Conservation (phyloP, 1,140 invertebrate genomes). For the Leptinotarsa defecta region DNA sequence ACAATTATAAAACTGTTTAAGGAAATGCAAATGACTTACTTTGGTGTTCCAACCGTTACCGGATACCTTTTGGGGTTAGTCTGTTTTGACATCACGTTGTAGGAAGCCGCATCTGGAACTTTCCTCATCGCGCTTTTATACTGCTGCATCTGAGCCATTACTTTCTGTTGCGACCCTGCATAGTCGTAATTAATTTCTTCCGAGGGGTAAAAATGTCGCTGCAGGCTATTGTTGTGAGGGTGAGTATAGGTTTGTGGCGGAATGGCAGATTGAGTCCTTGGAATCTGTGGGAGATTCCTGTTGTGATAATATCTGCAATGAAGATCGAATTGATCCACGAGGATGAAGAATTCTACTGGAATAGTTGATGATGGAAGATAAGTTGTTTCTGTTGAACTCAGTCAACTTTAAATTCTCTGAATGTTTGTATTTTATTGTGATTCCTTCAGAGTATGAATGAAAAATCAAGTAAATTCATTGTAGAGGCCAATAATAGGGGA, state of each 20-base stretch:
- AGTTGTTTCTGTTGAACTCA: no score
- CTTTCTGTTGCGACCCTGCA: conserved; percentile 24
- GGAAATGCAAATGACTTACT: conserved; percentile 26
- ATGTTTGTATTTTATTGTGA: no score
- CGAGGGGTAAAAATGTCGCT: background rate
- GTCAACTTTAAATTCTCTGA: no score
- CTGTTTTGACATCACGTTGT: background rate
- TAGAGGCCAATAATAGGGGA: no score
- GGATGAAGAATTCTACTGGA: no score
- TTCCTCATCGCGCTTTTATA: no score
- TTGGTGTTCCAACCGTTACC: conserved; percentile 41
- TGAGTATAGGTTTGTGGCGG: background rate
- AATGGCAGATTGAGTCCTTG: background rate
- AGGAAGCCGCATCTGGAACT: no score
- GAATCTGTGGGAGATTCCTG: background rate
- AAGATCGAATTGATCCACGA: background rate
- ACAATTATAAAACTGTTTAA: no score
- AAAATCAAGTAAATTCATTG: no score
- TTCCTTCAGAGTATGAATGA: no score
- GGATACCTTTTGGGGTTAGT: conserved; percentile 34
- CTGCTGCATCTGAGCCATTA: background rate
- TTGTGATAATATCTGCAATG: background rate
- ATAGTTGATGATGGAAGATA: no score
- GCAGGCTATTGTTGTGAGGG: background rate
- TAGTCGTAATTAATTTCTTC: background rate